Conservation (phyloP, 23 tunicate genomes). For the Halocynthia aurantium region DNA sequence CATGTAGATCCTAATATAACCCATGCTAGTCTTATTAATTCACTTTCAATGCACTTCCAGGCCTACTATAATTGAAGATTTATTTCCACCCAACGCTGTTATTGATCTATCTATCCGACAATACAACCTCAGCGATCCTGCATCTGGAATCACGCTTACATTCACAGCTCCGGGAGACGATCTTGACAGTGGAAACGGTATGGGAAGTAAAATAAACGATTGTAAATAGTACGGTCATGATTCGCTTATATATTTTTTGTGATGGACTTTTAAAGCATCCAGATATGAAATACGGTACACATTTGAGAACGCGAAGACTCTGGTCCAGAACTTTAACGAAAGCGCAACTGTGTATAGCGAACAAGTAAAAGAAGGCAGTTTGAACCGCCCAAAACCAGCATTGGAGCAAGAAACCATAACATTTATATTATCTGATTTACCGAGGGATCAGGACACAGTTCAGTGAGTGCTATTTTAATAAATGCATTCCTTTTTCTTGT, state of each 20-base stretch:
- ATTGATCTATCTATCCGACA: slow-evolving; percentile 21
- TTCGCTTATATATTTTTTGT: too few relatives aligned
- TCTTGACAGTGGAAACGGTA: slow-evolving; percentile 44
- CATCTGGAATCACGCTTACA: slow-evolving; percentile 12
- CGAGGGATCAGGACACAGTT: slow-evolving; percentile 1
- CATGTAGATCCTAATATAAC: neutral
- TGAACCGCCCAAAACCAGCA: too few relatives aligned
- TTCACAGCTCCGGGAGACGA: slow-evolving; percentile 61
- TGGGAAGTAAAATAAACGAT: neutral
- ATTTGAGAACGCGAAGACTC: too few relatives aligned
- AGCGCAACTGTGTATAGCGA: too few relatives aligned
- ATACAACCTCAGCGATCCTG: slow-evolving; percentile 1
- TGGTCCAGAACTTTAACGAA: too few relatives aligned
- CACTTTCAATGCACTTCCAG: too few relatives aligned
- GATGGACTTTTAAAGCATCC: slow-evolving; percentile 8
- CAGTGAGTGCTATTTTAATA: neutral
- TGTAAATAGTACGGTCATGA: too few relatives aligned
- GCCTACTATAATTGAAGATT: neutral
- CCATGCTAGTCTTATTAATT: too few relatives aligned
- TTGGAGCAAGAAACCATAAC: neutral
- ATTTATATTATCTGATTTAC: neutral
- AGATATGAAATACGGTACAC: slow-evolving; percentile 11
- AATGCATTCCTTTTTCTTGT: too few relatives aligned
- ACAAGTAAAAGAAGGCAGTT: too few relatives aligned
- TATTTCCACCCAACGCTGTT: slow-evolving; percentile 36